Evolutionary conservation across 2,888 invertebrate genomes (phyloP).

Genomic region (Netelia melanura): DNA sequence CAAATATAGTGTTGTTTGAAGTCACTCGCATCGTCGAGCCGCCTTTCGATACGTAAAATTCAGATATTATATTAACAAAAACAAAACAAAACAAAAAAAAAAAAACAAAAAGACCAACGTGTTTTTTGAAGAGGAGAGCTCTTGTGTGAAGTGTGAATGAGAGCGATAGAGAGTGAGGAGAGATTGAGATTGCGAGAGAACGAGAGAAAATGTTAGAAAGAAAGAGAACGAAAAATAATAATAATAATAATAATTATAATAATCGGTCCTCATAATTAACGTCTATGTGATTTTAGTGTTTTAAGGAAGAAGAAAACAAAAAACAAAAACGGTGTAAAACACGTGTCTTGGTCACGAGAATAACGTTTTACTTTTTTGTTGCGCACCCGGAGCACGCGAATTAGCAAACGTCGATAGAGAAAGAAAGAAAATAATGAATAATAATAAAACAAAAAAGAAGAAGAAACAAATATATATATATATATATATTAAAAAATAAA

Average conservation of each 20-base stretch:
- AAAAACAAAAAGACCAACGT: slow-evolving; percentile 39
- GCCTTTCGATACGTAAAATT: slow-evolving; percentile 59
- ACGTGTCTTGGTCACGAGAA: slow-evolving; percentile 63
- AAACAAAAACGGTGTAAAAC: slow-evolving; percentile 70
- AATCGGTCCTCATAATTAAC: slow-evolving; percentile 77
- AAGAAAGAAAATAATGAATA: slow-evolving; percentile 38
- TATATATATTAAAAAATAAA: not conserved
- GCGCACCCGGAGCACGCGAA: slow-evolving; percentile 62
- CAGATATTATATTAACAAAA: slow-evolving; percentile 23
- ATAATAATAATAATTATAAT: slow-evolving; percentile 16
- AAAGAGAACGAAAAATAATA: slow-evolving; percentile 35
- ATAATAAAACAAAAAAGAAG: slow-evolving; percentile 28
- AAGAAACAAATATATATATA: slow-evolving; percentile 30
- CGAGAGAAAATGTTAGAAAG: slow-evolving; percentile 19
- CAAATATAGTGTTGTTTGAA: slow-evolving; percentile 19
- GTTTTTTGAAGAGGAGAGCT: slow-evolving; percentile 56
- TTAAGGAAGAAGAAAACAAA: slow-evolving; percentile 71
- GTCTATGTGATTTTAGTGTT: slow-evolving; percentile 83
- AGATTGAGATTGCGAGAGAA: slow-evolving; percentile 27
- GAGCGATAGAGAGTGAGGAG: slow-evolving; percentile 10
- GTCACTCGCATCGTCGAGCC: slow-evolving; percentile 58
- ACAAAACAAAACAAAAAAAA: too few relatives aligned
- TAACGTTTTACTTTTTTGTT: not conserved
- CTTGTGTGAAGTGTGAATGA: slow-evolving; percentile 40
- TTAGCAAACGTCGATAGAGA: slow-evolving; percentile 47